A percentile compares a stretch with the other conserved stretches of the same genome.
Conservation (phyloP, 1,140 invertebrate genomes). For the Amyelois transitella region DNA sequence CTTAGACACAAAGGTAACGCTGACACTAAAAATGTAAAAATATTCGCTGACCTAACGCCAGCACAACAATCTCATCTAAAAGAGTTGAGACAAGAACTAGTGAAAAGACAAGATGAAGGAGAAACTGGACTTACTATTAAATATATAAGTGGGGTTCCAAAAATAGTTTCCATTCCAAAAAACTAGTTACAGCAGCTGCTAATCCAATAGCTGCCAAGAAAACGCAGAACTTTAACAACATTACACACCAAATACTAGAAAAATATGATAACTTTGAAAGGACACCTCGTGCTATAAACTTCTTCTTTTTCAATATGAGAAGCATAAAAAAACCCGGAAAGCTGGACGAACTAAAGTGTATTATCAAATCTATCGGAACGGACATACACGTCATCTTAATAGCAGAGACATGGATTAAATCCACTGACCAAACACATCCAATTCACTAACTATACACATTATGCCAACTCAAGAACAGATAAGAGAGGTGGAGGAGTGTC, state of each 20-base stretch:
- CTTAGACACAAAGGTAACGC: too few relatives aligned
- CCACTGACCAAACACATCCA: constrained; percentile 1
- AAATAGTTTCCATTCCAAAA: constrained; percentile 8
- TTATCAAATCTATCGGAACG: constrained; percentile 7
- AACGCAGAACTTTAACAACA: too few relatives aligned
- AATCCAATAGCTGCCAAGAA: too few relatives aligned
- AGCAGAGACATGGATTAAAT: constrained; percentile 16
- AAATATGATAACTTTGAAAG: too few relatives aligned
- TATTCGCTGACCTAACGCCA: not conserved
- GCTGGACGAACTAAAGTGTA: constrained; percentile 11
- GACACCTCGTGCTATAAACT: not conserved
- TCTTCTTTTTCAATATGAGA: not conserved
- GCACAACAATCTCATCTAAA: constrained; percentile 5
- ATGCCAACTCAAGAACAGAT: constrained; percentile 10
- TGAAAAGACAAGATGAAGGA: not conserved
- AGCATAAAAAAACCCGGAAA: constrained; percentile 1
- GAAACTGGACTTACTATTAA: constrained; percentile 11
- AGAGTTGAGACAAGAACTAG: constrained; percentile 2
- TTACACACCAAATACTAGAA: too few relatives aligned
- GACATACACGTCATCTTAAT: constrained; percentile 11
- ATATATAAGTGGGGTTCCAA: constrained; percentile 10
- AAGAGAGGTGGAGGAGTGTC: constrained; percentile 19
- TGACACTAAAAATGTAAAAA: too few relatives aligned
- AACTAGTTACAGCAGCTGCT: not conserved
- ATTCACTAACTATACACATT: constrained; percentile 12